Evolutionary conservation across 2,888 invertebrate species (phyloP).

Genomic region (Hanleya hanleyi): DNA sequence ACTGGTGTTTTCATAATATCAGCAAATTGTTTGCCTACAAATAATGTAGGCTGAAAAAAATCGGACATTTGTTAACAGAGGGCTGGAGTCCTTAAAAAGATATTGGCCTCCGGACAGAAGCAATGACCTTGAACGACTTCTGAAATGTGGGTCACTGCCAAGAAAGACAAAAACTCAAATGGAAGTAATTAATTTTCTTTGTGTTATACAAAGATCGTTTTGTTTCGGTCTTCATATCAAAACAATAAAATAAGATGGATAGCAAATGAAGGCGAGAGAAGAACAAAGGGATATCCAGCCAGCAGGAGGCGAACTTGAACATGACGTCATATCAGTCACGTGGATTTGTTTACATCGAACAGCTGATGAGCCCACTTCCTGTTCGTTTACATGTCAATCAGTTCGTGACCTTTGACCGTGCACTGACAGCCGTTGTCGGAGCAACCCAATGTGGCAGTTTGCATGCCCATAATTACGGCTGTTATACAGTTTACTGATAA

Average conservation of each 20-base stretch:
- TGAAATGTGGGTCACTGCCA: not conserved
- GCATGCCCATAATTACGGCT: no score
- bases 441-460: not conserved
- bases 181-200: not conserved
- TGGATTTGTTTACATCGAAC: constrained; percentile 71
- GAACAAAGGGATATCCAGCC: no score
- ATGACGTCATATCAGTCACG: constrained; percentile 9
- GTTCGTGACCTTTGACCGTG: constrained; percentile 58
- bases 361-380: constrained; percentile 65
- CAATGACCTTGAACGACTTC: not conserved
- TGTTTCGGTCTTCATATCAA: no score
- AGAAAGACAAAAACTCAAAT: not conserved
- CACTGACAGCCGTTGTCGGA: not conserved
- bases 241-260: no score
- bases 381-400: constrained; percentile 50
- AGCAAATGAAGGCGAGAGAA: no score
- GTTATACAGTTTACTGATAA: no score
- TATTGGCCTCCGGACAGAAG: not conserved
- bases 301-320: no score
- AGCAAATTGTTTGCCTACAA: no score
- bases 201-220: not conserved
- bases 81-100: no score
- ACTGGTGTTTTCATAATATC: no score
- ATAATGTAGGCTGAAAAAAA: no score
- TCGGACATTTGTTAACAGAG: no score